Conservation (phyloP, 2,888 invertebrate species). For the Lasioglossum marginatum region DNA sequence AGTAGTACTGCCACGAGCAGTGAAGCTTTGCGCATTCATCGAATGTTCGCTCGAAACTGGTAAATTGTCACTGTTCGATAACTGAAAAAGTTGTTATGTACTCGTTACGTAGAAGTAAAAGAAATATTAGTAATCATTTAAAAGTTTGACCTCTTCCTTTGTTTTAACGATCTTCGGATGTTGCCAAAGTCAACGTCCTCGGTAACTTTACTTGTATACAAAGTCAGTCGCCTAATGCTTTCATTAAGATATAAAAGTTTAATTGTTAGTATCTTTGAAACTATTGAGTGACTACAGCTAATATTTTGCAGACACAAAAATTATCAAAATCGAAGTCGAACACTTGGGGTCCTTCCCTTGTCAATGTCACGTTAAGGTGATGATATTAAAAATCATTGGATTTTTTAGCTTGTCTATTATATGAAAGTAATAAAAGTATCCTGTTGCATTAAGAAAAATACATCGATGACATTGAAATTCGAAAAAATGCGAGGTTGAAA, state of each 20-base stretch:
- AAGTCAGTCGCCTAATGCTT: no score
- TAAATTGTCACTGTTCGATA: constrained; percentile 82
- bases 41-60: constrained; percentile 82
- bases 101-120: background rate
- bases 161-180: background rate
- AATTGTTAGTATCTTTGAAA: no score
- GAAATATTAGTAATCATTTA: background rate
- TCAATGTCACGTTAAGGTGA: no score
- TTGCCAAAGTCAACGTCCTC: background rate
- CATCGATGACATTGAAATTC: background rate
- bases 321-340: no score
- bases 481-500: background rate
- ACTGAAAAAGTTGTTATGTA: constrained; percentile 59
- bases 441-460: no score
- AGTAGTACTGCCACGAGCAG: constrained; percentile 71
- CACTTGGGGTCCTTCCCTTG: no score
- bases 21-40: constrained; percentile 80
- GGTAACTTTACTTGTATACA: background rate
- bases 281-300: no score
- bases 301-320: no score
- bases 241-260: no score
- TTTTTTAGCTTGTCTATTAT: no score
- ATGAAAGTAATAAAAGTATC: no score
- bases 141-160: background rate
- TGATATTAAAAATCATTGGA: no score